A percentile compares a stretch with the other conserved stretches of the same genome.
These are phyloP conservation scores for Microplitis demolitor DNA, from an alignment of 1,140 invertebrate species.

Conservation along the genomic window DNA sequence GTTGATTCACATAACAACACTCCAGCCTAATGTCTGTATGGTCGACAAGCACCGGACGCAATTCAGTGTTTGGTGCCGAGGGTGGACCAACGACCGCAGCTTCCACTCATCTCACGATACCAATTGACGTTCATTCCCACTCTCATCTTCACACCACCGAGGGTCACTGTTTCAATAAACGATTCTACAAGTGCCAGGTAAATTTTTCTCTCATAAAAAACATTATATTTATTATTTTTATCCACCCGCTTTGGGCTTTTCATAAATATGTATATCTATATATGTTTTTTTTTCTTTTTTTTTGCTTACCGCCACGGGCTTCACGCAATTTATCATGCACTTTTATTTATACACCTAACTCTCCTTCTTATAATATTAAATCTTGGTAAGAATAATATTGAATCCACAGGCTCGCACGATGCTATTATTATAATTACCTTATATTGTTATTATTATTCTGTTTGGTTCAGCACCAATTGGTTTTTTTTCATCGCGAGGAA, in stretches of 20 bases:
- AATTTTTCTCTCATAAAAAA: slow-evolving; percentile 19
- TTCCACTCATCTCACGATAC: slow-evolving; percentile 36
- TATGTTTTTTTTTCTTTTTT: neutral
- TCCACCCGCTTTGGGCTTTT: neutral
- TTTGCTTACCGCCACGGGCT: neutral
- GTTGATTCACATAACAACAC: slow-evolving; percentile 29
- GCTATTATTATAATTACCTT: neutral
- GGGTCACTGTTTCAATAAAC: slow-evolving; percentile 55
- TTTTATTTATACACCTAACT: neutral
- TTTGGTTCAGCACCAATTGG: slow-evolving; percentile 59
- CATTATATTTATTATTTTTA: neutral
- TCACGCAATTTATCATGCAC: neutral
- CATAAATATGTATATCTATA: neutral
- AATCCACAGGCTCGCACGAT: no score
- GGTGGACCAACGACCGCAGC: slow-evolving; percentile 42
- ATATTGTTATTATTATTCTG: slow-evolving; percentile 34
- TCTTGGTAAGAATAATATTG: no score
- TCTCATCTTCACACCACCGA: slow-evolving; percentile 51
- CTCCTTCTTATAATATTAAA: neutral
- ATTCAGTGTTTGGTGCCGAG: slow-evolving; percentile 56
- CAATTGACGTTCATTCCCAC: slow-evolving; percentile 49
- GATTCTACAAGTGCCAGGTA: slow-evolving; percentile 55
- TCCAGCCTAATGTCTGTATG: slow-evolving; percentile 60
- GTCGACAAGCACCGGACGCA: slow-evolving; percentile 60
- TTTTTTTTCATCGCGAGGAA: slow-evolving; percentile 53